Percentiles rank a stretch among this genome's conserved stretches.
Conservation (phyloP, 2,113 vertebrate species). For the Cairina moschata region DNA sequence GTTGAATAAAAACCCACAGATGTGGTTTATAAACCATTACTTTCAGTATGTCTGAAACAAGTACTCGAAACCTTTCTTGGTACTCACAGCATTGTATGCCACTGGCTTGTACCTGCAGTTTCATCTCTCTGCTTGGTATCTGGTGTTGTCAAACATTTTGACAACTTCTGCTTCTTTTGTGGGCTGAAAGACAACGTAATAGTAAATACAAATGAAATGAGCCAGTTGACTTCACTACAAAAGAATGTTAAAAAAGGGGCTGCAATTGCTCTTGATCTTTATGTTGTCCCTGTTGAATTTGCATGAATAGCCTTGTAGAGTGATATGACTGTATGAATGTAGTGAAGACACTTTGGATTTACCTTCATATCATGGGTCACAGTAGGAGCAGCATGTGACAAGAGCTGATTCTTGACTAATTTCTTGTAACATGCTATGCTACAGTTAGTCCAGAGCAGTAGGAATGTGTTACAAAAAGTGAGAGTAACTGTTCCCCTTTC, state of each 20-base stretch:
- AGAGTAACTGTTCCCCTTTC: not conserved
- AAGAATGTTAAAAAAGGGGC: not conserved
- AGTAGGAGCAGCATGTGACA: not conserved
- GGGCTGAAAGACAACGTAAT: not conserved
- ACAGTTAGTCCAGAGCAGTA: not conserved
- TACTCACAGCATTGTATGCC: not conserved
- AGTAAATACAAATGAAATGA: constrained; percentile 36
- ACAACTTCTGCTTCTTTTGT: constrained; percentile 8
- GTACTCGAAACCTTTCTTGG: not conserved
- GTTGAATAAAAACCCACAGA: constrained; percentile 8
- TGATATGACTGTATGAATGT: not conserved
- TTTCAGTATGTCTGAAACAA: constrained; percentile 21
- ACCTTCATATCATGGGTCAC: not conserved
- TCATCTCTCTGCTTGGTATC: constrained; percentile 15
- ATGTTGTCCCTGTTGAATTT: not conserved
- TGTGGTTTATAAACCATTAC: not conserved
- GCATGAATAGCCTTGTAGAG: not conserved
- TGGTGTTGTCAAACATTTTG: not conserved
- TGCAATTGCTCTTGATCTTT: not conserved
- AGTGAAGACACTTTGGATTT: not conserved
- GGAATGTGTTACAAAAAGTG: not conserved
- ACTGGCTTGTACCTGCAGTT: not conserved
- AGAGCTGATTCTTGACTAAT: not conserved
- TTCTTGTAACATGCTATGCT: not conserved
- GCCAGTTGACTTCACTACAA: not conserved